Conservation (phyloP, 1,140 invertebrate species). For the Monomorium pharaonis region DNA sequence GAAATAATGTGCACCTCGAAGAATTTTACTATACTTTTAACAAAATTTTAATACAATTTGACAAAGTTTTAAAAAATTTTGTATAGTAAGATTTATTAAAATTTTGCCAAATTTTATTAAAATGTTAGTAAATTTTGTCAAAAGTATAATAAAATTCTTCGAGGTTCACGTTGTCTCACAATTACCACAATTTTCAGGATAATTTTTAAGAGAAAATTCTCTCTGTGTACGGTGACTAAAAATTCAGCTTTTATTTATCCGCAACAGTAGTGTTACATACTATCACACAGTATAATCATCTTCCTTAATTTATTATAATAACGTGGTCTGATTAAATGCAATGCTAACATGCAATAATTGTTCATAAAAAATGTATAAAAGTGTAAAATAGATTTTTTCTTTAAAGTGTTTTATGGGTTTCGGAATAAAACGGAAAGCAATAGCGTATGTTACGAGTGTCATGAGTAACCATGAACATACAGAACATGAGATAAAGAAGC, state of each 20-base stretch:
- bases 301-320: background rate
- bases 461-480: background rate
- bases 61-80: too few species aligned
- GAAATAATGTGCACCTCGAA: too few species aligned
- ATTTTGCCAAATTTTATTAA: too few species aligned
- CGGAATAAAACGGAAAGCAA: background rate
- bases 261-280: background rate
- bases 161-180: too few species aligned
- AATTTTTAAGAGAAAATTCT: too few species aligned
- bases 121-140: too few species aligned
- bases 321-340: background rate
- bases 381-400: background rate
- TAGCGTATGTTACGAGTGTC: background rate
- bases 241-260: conserved; percentile 6
- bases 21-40: too few species aligned
- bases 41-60: too few species aligned
- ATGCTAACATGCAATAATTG: background rate
- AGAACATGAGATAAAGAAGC: background rate
- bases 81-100: too few species aligned
- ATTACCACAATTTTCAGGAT: too few species aligned
- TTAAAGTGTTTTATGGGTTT: background rate
- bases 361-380: background rate
- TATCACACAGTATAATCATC: background rate
- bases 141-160: too few species aligned
- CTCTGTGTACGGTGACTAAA: background rate